phyloP scores from a whole-genome alignment of 2,888 invertebrate species.

The Ommatoiulus sabulosus region DNA sequence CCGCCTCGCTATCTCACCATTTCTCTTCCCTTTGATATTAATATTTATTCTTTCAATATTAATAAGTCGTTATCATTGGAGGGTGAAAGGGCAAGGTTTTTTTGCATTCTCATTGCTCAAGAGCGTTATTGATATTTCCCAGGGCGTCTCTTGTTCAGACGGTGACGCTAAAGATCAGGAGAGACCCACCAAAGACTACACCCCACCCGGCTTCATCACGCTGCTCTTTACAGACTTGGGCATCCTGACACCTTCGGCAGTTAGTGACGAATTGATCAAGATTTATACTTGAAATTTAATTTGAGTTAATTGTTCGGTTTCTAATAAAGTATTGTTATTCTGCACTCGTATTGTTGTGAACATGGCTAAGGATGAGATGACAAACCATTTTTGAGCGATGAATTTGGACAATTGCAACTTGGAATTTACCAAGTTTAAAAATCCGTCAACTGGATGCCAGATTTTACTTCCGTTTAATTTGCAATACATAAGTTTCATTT shows the following conservation, averaged over 20 bases:
- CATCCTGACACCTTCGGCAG: constrained; percentile 94
- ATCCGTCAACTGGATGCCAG: too few species aligned
- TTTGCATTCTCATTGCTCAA: constrained; percentile 3
- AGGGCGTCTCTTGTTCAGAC: constrained; percentile 23
- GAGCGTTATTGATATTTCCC: constrained; percentile 52
- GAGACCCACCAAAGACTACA: constrained; percentile 91
- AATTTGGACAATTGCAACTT: too few species aligned
- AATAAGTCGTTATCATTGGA: constrained; percentile 8
- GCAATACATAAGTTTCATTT: too few species aligned
- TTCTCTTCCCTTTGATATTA: constrained; percentile 4
- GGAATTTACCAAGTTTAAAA: too few species aligned
- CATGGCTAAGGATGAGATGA: too few species aligned
- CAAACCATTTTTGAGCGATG: not conserved
- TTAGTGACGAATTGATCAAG: constrained; percentile 97
- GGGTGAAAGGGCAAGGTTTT: constrained; percentile 32
- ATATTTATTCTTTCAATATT: not conserved
- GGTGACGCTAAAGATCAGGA: not conserved
- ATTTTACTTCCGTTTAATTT: too few species aligned
- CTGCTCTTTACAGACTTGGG: constrained; percentile 96
- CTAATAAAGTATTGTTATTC: not conserved
- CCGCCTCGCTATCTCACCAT: not conserved
- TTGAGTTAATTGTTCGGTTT: not conserved
- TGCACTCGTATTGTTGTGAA: too few species aligned
- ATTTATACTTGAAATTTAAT: constrained; percentile 79
- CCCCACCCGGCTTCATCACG: constrained; percentile 92